These are phyloP conservation scores for Troides helena DNA, from an alignment of 2,888 invertebrate genomes.

Conservation along the genomic window DNA sequence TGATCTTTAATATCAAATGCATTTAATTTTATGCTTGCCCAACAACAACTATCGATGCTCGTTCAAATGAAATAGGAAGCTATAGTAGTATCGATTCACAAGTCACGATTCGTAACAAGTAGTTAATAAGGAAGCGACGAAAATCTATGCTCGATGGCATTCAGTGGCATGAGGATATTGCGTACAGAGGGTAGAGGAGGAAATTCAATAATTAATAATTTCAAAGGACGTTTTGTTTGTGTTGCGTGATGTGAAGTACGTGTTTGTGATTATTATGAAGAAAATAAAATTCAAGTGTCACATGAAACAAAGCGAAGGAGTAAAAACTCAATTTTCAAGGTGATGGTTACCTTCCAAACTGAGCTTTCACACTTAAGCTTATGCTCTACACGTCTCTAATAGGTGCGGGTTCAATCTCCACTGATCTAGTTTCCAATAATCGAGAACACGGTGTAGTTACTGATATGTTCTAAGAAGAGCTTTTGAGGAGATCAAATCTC, in stretches of 20 bases:
- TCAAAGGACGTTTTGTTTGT: not conserved
- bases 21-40: not conserved
- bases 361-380: too few relatives aligned
- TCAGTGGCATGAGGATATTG: not conserved
- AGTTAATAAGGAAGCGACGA: slow-evolving; percentile 34
- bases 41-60: not conserved
- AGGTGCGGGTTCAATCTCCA: too few relatives aligned
- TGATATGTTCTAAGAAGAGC: too few relatives aligned
- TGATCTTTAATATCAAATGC: not conserved
- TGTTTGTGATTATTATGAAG: not conserved
- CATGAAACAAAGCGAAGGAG: too few relatives aligned
- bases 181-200: not conserved
- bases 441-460: too few relatives aligned
- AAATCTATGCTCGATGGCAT: slow-evolving; percentile 20
- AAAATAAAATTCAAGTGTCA: too few relatives aligned
- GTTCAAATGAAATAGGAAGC: slow-evolving; percentile 20
- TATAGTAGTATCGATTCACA: slow-evolving; percentile 14
- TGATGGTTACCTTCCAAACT: too few relatives aligned
- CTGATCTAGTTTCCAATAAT: too few relatives aligned
- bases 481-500: too few relatives aligned
- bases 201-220: slow-evolving; percentile 4
- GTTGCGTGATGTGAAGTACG: not conserved
- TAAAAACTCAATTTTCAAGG: too few relatives aligned
- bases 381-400: too few relatives aligned
- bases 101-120: slow-evolving; percentile 28